Percentiles rank a stretch among this genome's conserved stretches.
Evolutionary conservation across 1,140 invertebrate species (phyloP).

Genomic region (Drosophila sproati): DNA sequence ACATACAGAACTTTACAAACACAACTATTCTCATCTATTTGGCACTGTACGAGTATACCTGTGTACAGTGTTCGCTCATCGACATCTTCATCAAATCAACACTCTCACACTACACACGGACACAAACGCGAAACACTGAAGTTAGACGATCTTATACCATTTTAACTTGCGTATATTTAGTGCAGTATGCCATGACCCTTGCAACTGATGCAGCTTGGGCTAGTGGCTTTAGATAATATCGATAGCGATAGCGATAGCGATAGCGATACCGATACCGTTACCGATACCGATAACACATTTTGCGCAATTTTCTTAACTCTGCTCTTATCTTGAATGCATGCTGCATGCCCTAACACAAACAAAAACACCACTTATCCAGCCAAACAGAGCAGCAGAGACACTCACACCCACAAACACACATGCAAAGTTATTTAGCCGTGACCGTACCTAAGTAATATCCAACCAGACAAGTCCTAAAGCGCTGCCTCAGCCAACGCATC

Average conservation of each 20-base stretch:
- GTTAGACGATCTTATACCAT: background rate
- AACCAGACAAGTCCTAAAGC: slow-evolving; percentile 8
- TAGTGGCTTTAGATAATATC: slow-evolving; percentile 35
- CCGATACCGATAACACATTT: slow-evolving; percentile 30
- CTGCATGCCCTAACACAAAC: slow-evolving; percentile 57
- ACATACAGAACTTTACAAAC: slow-evolving; percentile 7
- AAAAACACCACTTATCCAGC: slow-evolving; percentile 2
- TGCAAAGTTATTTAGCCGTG: slow-evolving; percentile 32
- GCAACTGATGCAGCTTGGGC: slow-evolving; percentile 15
- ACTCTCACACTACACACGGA: slow-evolving; percentile 20
- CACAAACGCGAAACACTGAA: background rate
- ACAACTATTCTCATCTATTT: slow-evolving; percentile 25
- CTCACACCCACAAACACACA: slow-evolving; percentile 2
- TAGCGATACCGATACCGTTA: slow-evolving; percentile 16
- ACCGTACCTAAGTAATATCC: slow-evolving; percentile 12
- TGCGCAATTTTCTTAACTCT: slow-evolving; percentile 32
- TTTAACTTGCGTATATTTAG: slow-evolving; percentile 12
- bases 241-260: slow-evolving; percentile 12
- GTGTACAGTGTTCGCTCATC: slow-evolving; percentile 44
- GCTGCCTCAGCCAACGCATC: slow-evolving; percentile 9
- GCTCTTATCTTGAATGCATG: slow-evolving; percentile 55
- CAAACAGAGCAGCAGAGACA: slow-evolving; percentile 16
- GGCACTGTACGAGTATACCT: slow-evolving; percentile 18
- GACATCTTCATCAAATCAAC: slow-evolving; percentile 33
- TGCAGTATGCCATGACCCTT: slow-evolving; percentile 35